phyloP scores from a whole-genome alignment of 2,113 vertebrate species.

The Rhinichthys klamathensis region DNA sequence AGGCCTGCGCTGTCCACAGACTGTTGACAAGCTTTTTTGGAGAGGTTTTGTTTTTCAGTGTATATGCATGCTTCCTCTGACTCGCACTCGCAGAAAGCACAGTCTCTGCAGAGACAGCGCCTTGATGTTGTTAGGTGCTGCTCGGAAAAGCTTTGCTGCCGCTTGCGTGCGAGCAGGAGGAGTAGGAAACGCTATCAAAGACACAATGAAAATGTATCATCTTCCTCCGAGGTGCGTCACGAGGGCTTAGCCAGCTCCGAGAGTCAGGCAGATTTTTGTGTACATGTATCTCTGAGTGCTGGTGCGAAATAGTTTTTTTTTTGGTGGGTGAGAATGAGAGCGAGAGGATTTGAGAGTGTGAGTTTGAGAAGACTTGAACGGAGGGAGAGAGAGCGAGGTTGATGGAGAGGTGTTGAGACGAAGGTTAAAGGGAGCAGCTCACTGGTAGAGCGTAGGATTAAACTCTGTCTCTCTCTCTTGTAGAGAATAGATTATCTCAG shows the following conservation, averaged over 20 bases:
- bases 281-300: neutral
- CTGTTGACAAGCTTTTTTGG: slow-evolving; percentile 1
- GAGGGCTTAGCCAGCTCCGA: neutral
- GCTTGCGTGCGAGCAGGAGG: slow-evolving; percentile 1
- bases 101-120: neutral
- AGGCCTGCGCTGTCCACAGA: slow-evolving; percentile 3
- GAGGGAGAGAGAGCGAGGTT: neutral
- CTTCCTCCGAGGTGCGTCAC: slow-evolving; percentile 44
- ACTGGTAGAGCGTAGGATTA: slow-evolving; percentile 21
- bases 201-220: slow-evolving; percentile 37
- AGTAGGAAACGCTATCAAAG: slow-evolving; percentile 25
- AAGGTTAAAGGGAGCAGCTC: slow-evolving; percentile 38
- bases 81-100: neutral
- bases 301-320: slow-evolving; percentile 6
- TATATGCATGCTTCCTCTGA: neutral
- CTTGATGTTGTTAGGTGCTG: slow-evolving; percentile 19
- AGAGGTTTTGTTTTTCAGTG: neutral
- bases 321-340: slow-evolving; percentile 17
- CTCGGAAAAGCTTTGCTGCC: neutral
- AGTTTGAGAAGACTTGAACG: neutral
- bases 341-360: neutral
- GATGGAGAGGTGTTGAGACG: slow-evolving; percentile 35
- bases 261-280: neutral
- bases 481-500: slow-evolving; percentile 19
- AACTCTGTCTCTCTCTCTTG: neutral